phyloP scores from a whole-genome alignment of 2,113 vertebrate genomes.

The Nyctibius bracteatus region DNA sequence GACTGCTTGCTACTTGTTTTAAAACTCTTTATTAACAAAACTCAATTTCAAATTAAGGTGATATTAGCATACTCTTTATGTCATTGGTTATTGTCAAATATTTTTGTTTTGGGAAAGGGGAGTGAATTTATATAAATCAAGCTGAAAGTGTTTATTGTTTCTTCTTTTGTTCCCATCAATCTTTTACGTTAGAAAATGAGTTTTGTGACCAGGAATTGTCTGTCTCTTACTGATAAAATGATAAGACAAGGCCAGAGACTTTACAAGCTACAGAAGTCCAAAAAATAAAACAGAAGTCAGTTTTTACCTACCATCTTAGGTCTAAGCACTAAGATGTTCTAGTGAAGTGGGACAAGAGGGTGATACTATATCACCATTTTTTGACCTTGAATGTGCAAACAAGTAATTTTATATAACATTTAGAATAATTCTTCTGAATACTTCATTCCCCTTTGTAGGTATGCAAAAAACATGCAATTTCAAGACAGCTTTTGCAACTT shows the following conservation, averaged over 20 bases:
- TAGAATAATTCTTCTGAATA: background rate
- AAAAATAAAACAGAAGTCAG: background rate
- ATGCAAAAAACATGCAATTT: fast-evolving
- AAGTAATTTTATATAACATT: background rate
- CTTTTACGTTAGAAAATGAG: background rate
- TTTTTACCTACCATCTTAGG: background rate
- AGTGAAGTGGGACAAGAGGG: background rate
- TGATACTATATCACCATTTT: background rate
- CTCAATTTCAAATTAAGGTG: background rate
- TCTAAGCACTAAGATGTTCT: background rate
- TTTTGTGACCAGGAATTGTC: background rate
- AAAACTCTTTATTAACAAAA: background rate
- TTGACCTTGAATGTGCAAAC: background rate
- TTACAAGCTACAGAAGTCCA: background rate
- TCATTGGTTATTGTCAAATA: background rate
- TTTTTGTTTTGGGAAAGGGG: background rate
- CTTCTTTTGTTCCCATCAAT: fast-evolving
- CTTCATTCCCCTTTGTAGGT: background rate
- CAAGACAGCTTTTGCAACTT: background rate
- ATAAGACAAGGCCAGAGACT: background rate
- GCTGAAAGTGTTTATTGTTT: background rate
- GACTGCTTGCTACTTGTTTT: background rate
- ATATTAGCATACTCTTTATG: background rate
- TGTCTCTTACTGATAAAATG: background rate
- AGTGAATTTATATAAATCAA: background rate